Evolutionary conservation across 1,140 invertebrate species (phyloP).

Genomic region (Drosophila parvula): DNA sequence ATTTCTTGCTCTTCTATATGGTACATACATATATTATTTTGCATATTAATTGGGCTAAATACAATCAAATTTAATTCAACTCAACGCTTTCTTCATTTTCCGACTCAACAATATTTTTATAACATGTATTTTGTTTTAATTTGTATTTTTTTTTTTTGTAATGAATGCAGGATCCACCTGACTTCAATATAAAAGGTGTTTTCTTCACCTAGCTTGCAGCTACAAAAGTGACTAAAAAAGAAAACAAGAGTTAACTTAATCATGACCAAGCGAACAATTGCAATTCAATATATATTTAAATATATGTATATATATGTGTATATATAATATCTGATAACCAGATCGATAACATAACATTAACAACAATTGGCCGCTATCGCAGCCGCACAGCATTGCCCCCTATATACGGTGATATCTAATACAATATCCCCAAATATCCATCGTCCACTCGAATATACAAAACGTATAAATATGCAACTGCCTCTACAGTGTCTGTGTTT

Average conservation of each 20-base stretch:
- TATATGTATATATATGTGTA: constrained; percentile 18
- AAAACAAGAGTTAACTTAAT: constrained; percentile 3
- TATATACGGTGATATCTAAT: constrained; percentile 50
- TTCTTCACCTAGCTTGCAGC: constrained; percentile 15
- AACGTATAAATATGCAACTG: constrained; percentile 74
- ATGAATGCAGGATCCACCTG: constrained; percentile 28
- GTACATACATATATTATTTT: constrained; percentile 7
- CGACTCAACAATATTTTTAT: constrained; percentile 42
- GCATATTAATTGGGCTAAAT: constrained; percentile 31
- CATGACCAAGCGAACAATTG: constrained; percentile 37
- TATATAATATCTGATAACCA: constrained; percentile 34
- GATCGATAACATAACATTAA: constrained; percentile 62
- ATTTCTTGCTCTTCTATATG: constrained; percentile 2
- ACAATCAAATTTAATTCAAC: constrained; percentile 13
- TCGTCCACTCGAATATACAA: constrained; percentile 53
- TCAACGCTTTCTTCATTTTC: neutral
- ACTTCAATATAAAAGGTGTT: constrained; percentile 1
- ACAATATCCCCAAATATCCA: constrained; percentile 36
- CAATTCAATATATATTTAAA: constrained; percentile 28
- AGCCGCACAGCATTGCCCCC: constrained; percentile 62
- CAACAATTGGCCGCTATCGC: constrained; percentile 53
- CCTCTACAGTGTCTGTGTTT: constrained; percentile 33
- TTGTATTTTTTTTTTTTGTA: neutral
- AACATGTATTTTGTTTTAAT: constrained; percentile 15
- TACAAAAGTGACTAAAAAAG: constrained; percentile 1